Base-by-base conservation (phyloP, 2,797 vertebrate genomes). In the Helicolenus hilgendorfi region DNA sequence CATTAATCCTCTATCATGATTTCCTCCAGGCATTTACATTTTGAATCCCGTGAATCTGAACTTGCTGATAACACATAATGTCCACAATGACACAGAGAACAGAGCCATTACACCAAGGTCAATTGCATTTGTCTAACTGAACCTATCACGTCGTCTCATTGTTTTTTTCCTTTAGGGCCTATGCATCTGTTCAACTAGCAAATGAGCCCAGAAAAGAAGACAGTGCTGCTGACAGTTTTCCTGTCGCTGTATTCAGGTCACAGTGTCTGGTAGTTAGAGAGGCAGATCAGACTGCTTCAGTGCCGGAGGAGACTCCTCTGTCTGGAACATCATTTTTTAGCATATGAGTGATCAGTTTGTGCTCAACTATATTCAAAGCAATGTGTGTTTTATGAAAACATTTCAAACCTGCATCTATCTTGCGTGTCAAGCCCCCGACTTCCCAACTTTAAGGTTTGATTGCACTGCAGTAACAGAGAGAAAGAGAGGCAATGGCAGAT, bases 211-310 rank as follows among this genome's bases (percentile, higher is more conserved):
- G 84, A 87, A 89, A 86, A 84, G 67, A 85, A 88, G 69, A 69
- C 63, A 36, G 58, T 58, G 67, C 81, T 90, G 91, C 81, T 90
- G 91, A 85, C 90, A 93, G 86, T 83, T 85, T 85, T 77, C 62
- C 65, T 89, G 64, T 87, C 4, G 49, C 84, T 75, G 75, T 86
- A 94, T 94, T 93, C 92, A 94, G 94, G 92, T 95, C 93, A 93
- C 86, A 88, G 85, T 80, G 89, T 95, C 91, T 92, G 91, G 77
- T 86, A 84, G 77, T 89, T 86, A 89, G 87, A 92, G 79, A 86
- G 81, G 85, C 88, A 90, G 87, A 94, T 95, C 92, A 92, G 85
- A 92, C 83, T 74, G 76, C 76, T 49, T 87, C 70, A 84, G 85
- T 26, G 82, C 93, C 74, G 15, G 84, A 92, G 90, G 90, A 93